A percentile compares a stretch with the other conserved stretches of the same genome.
phyloP scores from a whole-genome alignment of 2,797 vertebrate species.

The Myoxocephalus aenaeus region DNA sequence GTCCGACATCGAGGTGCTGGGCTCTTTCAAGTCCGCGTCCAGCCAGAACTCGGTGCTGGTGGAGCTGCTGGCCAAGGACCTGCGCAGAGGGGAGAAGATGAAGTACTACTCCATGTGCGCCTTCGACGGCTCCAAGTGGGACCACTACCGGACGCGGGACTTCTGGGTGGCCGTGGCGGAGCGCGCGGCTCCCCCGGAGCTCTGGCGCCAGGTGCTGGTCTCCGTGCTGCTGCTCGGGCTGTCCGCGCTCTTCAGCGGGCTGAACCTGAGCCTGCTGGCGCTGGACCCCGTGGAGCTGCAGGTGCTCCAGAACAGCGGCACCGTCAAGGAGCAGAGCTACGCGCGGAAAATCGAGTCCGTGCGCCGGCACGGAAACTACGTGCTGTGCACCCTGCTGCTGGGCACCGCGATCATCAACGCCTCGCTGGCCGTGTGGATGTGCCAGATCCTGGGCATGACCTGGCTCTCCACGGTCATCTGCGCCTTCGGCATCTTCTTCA shows the following conservation, averaged over 20 bases:
- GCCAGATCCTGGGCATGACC: constrained; percentile 85
- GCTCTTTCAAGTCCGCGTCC: constrained; percentile 86
- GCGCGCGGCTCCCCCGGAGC: constrained; percentile 79
- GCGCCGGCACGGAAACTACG: constrained; percentile 89
- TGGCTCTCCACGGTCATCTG: constrained; percentile 91
- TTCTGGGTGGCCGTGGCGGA: constrained; percentile 89
- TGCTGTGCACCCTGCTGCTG: constrained; percentile 91
- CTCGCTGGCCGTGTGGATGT: constrained; percentile 91
- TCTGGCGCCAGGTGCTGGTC: constrained; percentile 89
- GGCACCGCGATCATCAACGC: constrained; percentile 92
- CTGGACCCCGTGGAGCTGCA: constrained; percentile 93
- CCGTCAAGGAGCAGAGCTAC: constrained; percentile 89
- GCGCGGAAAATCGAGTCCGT: constrained; percentile 91
- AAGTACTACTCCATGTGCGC: constrained; percentile 95
- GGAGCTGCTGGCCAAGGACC: constrained; percentile 90
- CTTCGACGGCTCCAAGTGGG: constrained; percentile 92
- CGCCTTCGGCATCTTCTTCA: constrained; percentile 89
- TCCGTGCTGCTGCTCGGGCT: constrained; percentile 89
- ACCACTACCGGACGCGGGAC: constrained; percentile 90
- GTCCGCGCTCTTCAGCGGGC: constrained; percentile 91
- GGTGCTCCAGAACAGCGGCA: constrained; percentile 93
- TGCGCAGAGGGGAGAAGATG: constrained; percentile 90
- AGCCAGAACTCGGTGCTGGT: constrained; percentile 92
- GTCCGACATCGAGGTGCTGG: constrained; percentile 93
- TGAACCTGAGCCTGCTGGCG: constrained; percentile 90